Conservation (phyloP, 2,888 invertebrate genomes). For the Rapana venosa region DNA sequence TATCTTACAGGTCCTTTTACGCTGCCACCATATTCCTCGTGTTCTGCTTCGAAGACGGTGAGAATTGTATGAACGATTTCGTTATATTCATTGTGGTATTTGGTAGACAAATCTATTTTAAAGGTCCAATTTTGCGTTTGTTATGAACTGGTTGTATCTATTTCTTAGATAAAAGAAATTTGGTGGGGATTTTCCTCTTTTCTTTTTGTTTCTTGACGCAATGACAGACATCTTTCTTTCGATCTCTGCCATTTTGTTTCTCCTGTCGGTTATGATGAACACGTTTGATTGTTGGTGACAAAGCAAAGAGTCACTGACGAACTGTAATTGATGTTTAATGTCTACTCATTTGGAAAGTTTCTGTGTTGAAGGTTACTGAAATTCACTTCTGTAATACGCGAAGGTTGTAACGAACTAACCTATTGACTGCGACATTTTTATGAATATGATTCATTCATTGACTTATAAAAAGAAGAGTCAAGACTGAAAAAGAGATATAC, state of each 20-base stretch:
- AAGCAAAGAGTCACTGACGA: not conserved
- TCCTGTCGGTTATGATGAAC: not conserved
- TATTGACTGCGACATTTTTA: no score
- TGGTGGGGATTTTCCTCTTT: not conserved
- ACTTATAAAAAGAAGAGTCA: no score
- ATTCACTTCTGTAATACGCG: no score
- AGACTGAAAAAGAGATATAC: no score
- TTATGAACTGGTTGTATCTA: not conserved
- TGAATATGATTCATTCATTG: no score
- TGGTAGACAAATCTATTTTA: not conserved
- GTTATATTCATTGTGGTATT: no score
- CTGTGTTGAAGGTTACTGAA: no score
- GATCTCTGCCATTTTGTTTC: slow-evolving; percentile 45
- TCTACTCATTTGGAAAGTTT: no score
- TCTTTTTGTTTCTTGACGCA: not conserved
- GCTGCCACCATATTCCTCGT: slow-evolving; percentile 53
- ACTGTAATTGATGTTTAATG: not conserved
- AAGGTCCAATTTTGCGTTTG: not conserved
- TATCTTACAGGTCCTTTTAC: slow-evolving; percentile 30
- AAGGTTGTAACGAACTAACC: no score
- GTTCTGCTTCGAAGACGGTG: slow-evolving; percentile 42
- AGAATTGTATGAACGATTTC: not conserved
- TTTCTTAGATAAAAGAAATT: not conserved
- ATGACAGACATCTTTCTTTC: slow-evolving; percentile 24
- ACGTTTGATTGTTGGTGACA: no score